A percentile compares a stretch with the other conserved stretches of the same genome.
These are phyloP conservation scores for Amphimedon queenslandica DNA, from an alignment of 37 sponge, comb jelly and placozoan genomes.

Conservation along the genomic window DNA sequence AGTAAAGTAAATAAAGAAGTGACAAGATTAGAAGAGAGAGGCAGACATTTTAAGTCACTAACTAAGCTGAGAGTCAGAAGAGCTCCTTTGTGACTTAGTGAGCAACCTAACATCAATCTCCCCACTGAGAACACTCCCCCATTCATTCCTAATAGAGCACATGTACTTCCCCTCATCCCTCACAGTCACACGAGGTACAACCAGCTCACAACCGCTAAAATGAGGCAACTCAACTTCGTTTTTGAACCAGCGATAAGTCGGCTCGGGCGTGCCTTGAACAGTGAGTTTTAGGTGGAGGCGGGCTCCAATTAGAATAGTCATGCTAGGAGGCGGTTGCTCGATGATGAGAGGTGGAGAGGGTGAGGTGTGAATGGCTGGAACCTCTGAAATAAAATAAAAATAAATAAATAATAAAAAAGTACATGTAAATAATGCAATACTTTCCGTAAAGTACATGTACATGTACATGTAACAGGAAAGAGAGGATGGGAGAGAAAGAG, in stretches of 20 bases:
- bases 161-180: conserved; percentile 28
- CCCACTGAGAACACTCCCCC: conserved; percentile 40
- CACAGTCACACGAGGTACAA: neutral
- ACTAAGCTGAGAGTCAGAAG: no score
- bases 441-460: no score
- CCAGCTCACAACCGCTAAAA: conserved; percentile 1
- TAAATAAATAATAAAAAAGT: no score
- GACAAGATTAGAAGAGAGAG: no score
- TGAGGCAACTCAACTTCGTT: conserved; percentile 17
- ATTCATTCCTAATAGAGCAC: conserved; percentile 32
- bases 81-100: no score
- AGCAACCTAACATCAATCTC: neutral
- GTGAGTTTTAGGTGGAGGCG: conserved; percentile 13
- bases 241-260: conserved; percentile 42
- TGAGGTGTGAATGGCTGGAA: no score
- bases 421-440: no score
- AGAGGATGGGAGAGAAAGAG: no score
- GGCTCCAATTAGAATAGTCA: conserved; percentile 17
- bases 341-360: conserved; percentile 11
- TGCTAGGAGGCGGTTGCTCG: conserved; percentile 7
- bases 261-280: conserved; percentile 11
- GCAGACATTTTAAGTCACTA: no score
- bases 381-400: no score
- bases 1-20: no score
- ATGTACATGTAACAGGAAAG: no score